A percentile compares a stretch with the other conserved stretches of the same genome.
These are phyloP conservation scores for Poecile montanus DNA, from an alignment of 2,797 vertebrate genomes.

Conservation along the genomic window DNA sequence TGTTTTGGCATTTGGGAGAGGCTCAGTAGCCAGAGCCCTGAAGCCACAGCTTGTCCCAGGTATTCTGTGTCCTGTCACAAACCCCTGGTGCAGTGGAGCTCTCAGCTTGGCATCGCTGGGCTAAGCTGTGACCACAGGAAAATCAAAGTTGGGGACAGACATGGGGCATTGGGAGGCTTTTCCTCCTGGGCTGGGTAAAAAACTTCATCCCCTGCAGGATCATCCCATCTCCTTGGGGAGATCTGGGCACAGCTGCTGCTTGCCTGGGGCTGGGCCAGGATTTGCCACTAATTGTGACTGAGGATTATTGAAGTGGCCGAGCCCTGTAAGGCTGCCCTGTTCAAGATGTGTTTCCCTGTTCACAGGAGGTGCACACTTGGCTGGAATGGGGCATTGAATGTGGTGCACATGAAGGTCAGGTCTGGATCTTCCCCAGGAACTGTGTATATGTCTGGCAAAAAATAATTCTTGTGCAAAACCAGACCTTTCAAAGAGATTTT, in stretches of 20 bases:
- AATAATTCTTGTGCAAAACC: background rate
- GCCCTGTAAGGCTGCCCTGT: background rate
- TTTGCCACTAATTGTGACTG: background rate
- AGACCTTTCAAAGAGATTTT: background rate
- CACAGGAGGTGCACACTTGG: background rate
- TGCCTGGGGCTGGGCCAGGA: background rate
- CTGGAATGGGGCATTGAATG: accelerated
- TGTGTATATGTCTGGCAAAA: background rate
- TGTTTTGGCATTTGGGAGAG: background rate
- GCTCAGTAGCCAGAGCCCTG: background rate
- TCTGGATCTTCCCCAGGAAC: background rate
- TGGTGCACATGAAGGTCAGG: background rate
- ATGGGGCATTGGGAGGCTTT: background rate
- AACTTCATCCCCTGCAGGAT: background rate
- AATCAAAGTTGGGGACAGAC: background rate
- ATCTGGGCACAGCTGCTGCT: background rate
- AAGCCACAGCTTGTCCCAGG: background rate
- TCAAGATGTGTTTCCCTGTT: background rate
- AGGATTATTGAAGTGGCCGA: background rate
- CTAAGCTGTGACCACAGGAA: background rate
- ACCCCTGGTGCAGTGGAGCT: background rate
- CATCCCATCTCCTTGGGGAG: background rate
- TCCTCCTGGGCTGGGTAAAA: background rate
- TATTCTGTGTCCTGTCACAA: background rate
- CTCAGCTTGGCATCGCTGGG: accelerated